These are phyloP conservation scores for Leptopilina myrica DNA, from an alignment of 2,888 invertebrate species.

Conservation along the genomic window DNA sequence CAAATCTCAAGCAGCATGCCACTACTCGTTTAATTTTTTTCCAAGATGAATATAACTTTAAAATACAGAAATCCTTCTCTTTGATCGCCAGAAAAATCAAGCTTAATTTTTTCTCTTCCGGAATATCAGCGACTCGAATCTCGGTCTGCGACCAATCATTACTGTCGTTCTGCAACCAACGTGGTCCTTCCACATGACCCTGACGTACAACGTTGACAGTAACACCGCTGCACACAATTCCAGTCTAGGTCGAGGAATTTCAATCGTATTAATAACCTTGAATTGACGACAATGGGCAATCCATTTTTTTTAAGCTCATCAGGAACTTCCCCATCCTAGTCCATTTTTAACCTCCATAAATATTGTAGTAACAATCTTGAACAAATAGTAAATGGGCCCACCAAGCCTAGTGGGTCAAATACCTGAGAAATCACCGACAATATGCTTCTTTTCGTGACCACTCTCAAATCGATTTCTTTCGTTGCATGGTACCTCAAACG, in stretches of 20 bases:
- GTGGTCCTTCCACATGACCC: too few relatives aligned
- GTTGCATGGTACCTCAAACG: neutral
- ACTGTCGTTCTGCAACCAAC: too few relatives aligned
- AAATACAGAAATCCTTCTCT: too few relatives aligned
- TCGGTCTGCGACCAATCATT: too few relatives aligned
- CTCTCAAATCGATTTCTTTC: neutral
- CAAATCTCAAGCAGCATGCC: too few relatives aligned
- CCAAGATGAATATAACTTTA: too few relatives aligned
- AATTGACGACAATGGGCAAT: constrained; percentile 34
- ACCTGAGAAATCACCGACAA: neutral
- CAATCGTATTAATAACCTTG: constrained; percentile 12
- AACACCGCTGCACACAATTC: too few relatives aligned
- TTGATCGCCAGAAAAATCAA: too few relatives aligned
- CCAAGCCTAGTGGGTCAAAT: neutral
- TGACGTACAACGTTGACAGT: too few relatives aligned
- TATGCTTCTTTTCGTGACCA: neutral
- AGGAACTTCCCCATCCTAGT: neutral
- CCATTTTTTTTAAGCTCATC: neutral
- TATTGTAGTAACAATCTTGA: neutral
- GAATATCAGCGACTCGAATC: too few relatives aligned
- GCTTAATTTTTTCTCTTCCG: too few relatives aligned
- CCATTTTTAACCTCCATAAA: neutral
- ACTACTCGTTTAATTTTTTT: too few relatives aligned
- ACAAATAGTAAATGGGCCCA: neutral
- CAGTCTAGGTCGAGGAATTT: neutral